Evolutionary conservation across 2,797 vertebrate genomes (phyloP), one percentile per base, ranked within the genome.

Genomic region (Hydrolagus colliei): DNA sequence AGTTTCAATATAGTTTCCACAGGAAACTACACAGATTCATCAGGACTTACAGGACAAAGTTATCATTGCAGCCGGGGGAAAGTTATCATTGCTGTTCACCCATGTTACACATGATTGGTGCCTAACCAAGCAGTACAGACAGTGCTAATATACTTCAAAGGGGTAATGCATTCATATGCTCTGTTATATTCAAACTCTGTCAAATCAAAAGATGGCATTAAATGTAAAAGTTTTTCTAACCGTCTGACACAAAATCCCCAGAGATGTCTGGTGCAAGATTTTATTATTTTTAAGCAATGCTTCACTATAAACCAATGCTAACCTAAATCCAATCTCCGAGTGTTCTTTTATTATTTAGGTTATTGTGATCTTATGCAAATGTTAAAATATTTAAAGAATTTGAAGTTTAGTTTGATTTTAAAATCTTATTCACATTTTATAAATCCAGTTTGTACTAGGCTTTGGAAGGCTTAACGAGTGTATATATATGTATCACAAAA

Each of bases 271-370:
- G n/a, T 61, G 18, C 7, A 8, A 77, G 59, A n/a, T n/a, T 77
- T 20, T 4, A n/a, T 59, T 61, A 89, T 87, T 87, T 88, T 16
- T 73, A 86, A 85, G 86, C 86, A 85, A 88, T 78, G 82, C 74
- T 86, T 71, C 62, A 65, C 52, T 74, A 87, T 86, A 87, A 87
- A 86, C 86, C 73, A 0, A 2, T 52, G 75, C 72, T 77, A 73
- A 1, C 74, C 65, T 68, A 52, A 85, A 75, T 8, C 72, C 71
- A 80, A 88, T 59, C 86, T 63, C 87, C 89, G n/a, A 87, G 75
- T 86, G 86, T 87, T 73, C 87, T 87, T 80, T 88, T 77, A 67
- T 87, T 89, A 74, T 72, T 86, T 88, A 88, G 77, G 72, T 89
- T 67, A 90, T 87, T 87, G 90, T 90, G 88, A 74, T 88, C 86